Conservation (phyloP, 2,888 invertebrate species). For the Tachystola acroxantha region DNA sequence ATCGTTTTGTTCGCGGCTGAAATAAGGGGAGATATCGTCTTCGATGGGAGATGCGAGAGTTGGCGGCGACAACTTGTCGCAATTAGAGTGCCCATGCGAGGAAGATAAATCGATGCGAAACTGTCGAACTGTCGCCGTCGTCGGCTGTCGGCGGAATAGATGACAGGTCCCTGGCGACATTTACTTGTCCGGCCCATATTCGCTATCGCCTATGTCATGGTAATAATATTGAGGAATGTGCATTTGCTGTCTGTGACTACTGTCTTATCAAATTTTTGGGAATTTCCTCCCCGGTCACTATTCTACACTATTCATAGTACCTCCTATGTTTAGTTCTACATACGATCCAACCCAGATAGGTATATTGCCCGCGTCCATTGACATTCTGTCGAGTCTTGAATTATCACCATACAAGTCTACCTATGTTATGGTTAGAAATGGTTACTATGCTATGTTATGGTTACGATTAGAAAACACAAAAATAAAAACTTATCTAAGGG, state of each 20-base stretch:
- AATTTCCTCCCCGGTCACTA: too few relatives aligned
- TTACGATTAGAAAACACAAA: too few relatives aligned
- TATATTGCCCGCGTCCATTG: too few relatives aligned
- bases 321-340: too few relatives aligned
- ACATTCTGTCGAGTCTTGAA: neutral
- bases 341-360: too few relatives aligned
- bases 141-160: slow-evolving; percentile 14
- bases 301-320: too few relatives aligned
- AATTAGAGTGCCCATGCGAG: slow-evolving; percentile 36
- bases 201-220: slow-evolving; percentile 16
- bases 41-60: slow-evolving; percentile 9
- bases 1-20: slow-evolving; percentile 7
- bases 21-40: slow-evolving; percentile 10
- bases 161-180: slow-evolving; percentile 29
- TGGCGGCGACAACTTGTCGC: slow-evolving; percentile 35
- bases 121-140: slow-evolving; percentile 20
- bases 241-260: too few relatives aligned
- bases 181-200: slow-evolving; percentile 32
- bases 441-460: too few relatives aligned
- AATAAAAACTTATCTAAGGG: too few relatives aligned
- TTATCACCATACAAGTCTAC: too few relatives aligned
- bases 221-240: neutral
- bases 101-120: slow-evolving; percentile 31
- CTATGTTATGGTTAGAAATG: too few relatives aligned
- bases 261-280: too few relatives aligned